phyloP scores from a whole-genome alignment of 2,113 vertebrate genomes.

The Serinus canaria region DNA sequence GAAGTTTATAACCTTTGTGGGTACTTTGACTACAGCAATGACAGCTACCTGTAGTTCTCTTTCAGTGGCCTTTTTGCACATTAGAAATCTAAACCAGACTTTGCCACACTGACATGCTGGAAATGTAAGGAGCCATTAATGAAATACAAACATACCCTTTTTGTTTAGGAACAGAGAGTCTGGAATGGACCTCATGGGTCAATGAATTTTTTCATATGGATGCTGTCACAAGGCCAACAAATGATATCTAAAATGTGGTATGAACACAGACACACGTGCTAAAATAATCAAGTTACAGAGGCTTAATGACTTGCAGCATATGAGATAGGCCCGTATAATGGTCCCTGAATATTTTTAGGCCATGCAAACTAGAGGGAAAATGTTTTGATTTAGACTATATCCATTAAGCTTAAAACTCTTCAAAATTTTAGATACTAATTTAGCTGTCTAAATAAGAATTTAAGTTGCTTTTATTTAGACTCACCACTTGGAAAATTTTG shows the following conservation, averaged over 20 bases:
- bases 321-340: not conserved
- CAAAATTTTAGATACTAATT: not conserved
- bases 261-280: not conserved
- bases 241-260: not conserved
- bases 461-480: not conserved
- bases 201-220: not conserved
- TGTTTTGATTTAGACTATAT: not conserved
- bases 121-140: not conserved
- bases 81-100: not conserved
- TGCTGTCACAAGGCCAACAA: not conserved
- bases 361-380: not conserved
- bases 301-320: not conserved
- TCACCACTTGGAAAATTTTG: not conserved
- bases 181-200: not conserved
- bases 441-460: not conserved
- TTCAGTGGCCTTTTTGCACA: not conserved
- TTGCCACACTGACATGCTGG: not conserved
- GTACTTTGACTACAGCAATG: not conserved
- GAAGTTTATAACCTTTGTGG: not conserved
- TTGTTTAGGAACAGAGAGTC: not conserved
- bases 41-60: not conserved
- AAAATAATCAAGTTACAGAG: not conserved
- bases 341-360: not conserved
- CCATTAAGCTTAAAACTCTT: not conserved
- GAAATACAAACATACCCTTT: not conserved